Conservation (phyloP, 2,797 vertebrate genomes). For the Galaxias olidus region DNA sequence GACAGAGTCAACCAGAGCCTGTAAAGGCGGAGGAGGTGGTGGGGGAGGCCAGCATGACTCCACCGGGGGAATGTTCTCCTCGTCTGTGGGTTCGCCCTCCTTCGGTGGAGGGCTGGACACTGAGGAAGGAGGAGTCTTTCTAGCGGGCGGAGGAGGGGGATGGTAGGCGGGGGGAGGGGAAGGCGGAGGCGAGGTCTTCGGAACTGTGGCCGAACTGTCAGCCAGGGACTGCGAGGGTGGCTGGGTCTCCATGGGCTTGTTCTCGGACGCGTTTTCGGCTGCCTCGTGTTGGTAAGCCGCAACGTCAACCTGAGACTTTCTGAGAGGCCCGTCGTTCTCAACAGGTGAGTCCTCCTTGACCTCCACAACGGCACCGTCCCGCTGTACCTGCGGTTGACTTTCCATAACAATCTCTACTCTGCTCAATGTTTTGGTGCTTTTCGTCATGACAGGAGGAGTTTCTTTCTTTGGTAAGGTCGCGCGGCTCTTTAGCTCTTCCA, state of each 20-base stretch:
- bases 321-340: constrained; percentile 16
- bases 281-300: constrained; percentile 6
- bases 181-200: constrained; percentile 71
- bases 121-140: constrained; percentile 67
- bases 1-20: constrained; percentile 79
- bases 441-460: constrained; percentile 69
- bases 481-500: constrained; percentile 33
- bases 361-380: constrained; percentile 18
- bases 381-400: constrained; percentile 11
- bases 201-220: constrained; percentile 42
- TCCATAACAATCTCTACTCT: constrained; percentile 37
- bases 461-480: constrained; percentile 52
- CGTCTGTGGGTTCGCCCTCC: constrained; percentile 52
- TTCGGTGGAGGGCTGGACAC: constrained; percentile 41
- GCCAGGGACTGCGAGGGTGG: constrained; percentile 31
- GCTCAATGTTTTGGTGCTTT: constrained; percentile 37
- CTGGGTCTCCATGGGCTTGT: not conserved
- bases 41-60: constrained; percentile 89
- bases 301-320: constrained; percentile 23
- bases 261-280: not conserved
- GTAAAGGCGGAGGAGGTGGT: constrained; percentile 86
- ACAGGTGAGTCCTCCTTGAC: constrained; percentile 18
- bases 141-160: constrained; percentile 83
- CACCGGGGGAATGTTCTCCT: constrained; percentile 22
- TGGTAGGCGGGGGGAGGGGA: constrained; percentile 88